phyloP scores from a whole-genome alignment of 2,113 vertebrate genomes.

The Clarias batrachus region DNA sequence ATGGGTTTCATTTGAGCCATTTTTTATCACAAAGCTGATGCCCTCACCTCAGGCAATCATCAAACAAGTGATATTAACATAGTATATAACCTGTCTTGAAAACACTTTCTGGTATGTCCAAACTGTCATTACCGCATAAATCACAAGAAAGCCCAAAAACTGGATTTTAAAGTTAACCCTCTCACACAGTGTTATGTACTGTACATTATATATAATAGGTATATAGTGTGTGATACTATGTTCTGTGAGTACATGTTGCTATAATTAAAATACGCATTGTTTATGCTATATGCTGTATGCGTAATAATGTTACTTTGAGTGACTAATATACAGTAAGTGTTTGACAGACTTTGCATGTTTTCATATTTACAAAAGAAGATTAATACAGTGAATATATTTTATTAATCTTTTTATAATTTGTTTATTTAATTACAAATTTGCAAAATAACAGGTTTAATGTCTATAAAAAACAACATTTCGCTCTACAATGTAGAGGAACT shows the following conservation, averaged over 20 bases:
- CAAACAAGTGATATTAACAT: slow-evolving; percentile 8
- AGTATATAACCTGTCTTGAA: slow-evolving; percentile 30
- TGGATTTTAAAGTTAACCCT: neutral
- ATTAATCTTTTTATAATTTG: slow-evolving; percentile 41
- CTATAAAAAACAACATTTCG: slow-evolving; percentile 26
- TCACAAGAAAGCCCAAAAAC: neutral
- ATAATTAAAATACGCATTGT: neutral
- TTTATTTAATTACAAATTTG: slow-evolving; percentile 34
- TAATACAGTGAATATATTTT: slow-evolving; percentile 25
- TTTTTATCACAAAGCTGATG: slow-evolving; percentile 30
- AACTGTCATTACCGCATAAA: slow-evolving; percentile 34
- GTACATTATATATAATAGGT: neutral
- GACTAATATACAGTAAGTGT: neutral
- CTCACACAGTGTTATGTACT: neutral
- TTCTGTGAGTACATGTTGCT: neutral
- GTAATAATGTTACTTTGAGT: neutral
- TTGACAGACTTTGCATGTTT: neutral
- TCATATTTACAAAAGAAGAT: neutral
- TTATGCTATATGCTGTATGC: neutral
- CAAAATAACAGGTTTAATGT: neutral
- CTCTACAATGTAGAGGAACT: slow-evolving; percentile 40
- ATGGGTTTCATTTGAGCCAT: slow-evolving; percentile 36
- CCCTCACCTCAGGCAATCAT: slow-evolving; percentile 27
- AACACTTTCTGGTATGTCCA: slow-evolving; percentile 16
- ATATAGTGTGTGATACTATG: neutral